These are phyloP conservation scores for Pilophorus perplexus DNA, from an alignment of 2,888 invertebrate species.

Conservation along the genomic window DNA sequence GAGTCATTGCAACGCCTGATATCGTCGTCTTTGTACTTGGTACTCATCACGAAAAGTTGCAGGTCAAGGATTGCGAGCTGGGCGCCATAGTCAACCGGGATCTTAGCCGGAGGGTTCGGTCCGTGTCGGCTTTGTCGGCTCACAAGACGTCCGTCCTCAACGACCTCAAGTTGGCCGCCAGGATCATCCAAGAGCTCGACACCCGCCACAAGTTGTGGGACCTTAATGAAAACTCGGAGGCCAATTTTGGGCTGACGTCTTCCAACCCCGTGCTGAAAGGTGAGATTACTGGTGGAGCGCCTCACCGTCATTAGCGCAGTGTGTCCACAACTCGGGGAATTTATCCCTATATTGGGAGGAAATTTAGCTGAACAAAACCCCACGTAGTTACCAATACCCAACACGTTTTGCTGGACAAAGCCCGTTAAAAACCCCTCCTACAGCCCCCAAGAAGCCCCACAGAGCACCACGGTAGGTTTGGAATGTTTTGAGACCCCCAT, in stretches of 20 bases:
- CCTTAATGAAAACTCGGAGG: neutral
- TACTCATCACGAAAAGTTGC: constrained; percentile 55
- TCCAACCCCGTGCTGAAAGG: constrained; percentile 86
- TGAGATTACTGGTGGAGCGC: no score
- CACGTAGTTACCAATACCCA: no score
- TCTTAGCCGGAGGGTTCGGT: constrained; percentile 86
- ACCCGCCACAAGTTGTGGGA: constrained; percentile 60
- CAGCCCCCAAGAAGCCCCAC: no score
- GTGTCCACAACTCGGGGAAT: no score
- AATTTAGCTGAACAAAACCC: no score
- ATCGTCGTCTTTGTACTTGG: no score
- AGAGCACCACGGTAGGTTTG: no score
- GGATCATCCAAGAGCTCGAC: constrained; percentile 87
- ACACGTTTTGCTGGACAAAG: no score
- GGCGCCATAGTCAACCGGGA: constrained; percentile 97
- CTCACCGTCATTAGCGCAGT: no score
- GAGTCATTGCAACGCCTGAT: constrained; percentile 51
- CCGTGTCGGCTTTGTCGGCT: constrained; percentile 84
- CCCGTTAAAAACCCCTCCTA: no score
- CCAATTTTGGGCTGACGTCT: constrained; percentile 66
- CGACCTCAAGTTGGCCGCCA: constrained; percentile 89
- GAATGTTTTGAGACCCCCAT: no score
- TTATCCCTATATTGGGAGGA: no score
- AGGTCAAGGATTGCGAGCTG: constrained; percentile 83
- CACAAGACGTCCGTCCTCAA: constrained; percentile 85